Percentiles rank a stretch among this genome's conserved stretches.
Conservation (phyloP, 1,140 invertebrate genomes). For the Berghia stephanieae region DNA sequence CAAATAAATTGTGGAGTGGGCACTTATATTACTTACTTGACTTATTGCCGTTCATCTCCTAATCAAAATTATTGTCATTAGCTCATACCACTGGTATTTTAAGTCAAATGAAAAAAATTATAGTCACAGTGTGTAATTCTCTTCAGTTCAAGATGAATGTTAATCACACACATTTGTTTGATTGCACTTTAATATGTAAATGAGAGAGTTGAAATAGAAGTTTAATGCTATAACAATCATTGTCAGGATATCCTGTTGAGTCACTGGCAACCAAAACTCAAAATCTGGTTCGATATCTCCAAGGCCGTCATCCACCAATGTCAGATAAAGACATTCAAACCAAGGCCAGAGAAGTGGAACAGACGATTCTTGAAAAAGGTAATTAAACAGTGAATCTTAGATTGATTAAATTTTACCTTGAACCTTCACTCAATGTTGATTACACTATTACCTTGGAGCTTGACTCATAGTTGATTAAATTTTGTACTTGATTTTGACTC, state of each 20-base stretch:
- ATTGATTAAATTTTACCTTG: background rate
- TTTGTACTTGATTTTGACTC: background rate
- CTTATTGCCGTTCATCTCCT: too few species aligned
- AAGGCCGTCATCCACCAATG: background rate
- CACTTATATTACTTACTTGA: too few species aligned
- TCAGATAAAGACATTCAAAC: background rate
- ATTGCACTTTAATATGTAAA: too few species aligned
- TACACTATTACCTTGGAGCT: background rate
- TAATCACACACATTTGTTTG: too few species aligned
- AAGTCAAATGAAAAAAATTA: too few species aligned
- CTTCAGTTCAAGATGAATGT: too few species aligned
- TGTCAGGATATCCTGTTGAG: slow-evolving; percentile 16
- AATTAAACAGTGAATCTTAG: background rate
- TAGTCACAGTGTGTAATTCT: too few species aligned
- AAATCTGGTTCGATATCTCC: slow-evolving; percentile 5
- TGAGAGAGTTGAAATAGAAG: too few species aligned
- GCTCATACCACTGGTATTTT: too few species aligned
- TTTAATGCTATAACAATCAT: too few species aligned
- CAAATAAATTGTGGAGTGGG: too few species aligned
- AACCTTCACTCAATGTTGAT: background rate
- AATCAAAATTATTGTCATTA: too few species aligned
- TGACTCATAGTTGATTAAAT: background rate
- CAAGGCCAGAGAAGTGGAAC: background rate
- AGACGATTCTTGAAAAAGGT: slow-evolving; percentile 8
- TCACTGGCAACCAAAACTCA: background rate